phyloP scores from a whole-genome alignment of 2,113 vertebrate species.

The Terrapene triunguis region DNA sequence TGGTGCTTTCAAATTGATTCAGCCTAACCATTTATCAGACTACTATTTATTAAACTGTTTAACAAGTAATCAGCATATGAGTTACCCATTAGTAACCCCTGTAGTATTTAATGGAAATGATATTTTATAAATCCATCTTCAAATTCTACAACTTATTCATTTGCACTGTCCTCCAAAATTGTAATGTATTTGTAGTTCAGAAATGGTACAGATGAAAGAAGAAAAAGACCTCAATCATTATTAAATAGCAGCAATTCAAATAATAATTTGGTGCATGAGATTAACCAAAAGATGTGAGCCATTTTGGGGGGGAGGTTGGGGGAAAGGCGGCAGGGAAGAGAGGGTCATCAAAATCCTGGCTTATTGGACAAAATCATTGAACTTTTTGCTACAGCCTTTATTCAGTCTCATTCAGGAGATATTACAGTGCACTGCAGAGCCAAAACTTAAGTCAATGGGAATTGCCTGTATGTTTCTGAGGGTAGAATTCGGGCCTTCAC shows the following conservation, averaged over 20 bases:
- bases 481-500: slow-evolving; percentile 38
- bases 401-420: background rate
- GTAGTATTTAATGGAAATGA: background rate
- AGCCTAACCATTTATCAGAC: slow-evolving; percentile 14
- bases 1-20: slow-evolving; percentile 19
- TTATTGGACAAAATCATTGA: slow-evolving; percentile 1
- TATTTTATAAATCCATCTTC: slow-evolving; percentile 25
- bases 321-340: accelerated
- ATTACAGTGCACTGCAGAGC: background rate
- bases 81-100: slow-evolving; percentile 3
- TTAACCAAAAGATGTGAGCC: background rate
- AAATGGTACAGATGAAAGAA: background rate
- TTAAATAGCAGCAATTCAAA: slow-evolving; percentile 10
- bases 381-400: background rate
- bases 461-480: background rate
- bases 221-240: background rate
- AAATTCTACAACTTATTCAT: background rate
- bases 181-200: background rate
- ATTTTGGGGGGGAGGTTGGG: background rate
- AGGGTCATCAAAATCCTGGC: background rate
- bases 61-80: slow-evolving; percentile 21
- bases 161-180: slow-evolving; percentile 8
- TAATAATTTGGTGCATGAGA: background rate
- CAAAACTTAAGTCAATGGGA: background rate
- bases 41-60: slow-evolving; percentile 55